Evolutionary conservation across 2,797 vertebrate genomes (phyloP).

Genomic region (Cyprinella venusta): DNA sequence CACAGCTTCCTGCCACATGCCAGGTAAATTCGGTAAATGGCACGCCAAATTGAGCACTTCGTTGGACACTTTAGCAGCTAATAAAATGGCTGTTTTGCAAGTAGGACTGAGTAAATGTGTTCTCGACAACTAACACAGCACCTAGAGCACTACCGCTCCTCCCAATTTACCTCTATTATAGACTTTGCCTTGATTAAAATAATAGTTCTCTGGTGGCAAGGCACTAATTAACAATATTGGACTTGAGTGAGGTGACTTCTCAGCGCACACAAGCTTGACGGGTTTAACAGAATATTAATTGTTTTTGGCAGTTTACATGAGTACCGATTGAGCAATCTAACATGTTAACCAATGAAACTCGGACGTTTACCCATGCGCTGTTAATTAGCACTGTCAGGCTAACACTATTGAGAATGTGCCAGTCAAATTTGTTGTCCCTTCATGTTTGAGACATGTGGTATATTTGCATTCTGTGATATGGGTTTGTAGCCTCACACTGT

Average conservation of each 20-base stretch:
- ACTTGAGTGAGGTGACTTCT: constrained; percentile 44
- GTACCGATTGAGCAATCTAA: constrained; percentile 38
- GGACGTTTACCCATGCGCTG: constrained; percentile 15
- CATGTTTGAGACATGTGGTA: constrained; percentile 3
- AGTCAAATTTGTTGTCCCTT: constrained; percentile 25
- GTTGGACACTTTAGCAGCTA: constrained; percentile 25
- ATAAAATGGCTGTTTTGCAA: constrained; percentile 46
- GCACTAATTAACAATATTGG: constrained; percentile 47
- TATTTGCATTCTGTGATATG: constrained; percentile 47
- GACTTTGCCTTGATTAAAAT: constrained; percentile 37
- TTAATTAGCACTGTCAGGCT: constrained; percentile 50
- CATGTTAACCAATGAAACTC: constrained; percentile 43
- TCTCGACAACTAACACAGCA: constrained; percentile 37
- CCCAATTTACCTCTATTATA: constrained; percentile 19
- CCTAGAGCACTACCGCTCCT: constrained; percentile 12
- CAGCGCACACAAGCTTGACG: constrained; percentile 26
- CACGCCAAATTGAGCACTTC: constrained; percentile 7
- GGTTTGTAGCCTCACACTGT: constrained; percentile 37
- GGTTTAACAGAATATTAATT: constrained; percentile 43
- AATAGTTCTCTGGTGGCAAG: background rate
- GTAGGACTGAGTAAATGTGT: constrained; percentile 17
- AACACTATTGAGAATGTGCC: background rate
- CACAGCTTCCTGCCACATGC: constrained; percentile 7
- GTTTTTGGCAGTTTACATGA: constrained; percentile 38
- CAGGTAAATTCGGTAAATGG: constrained; percentile 7